Conservation (phyloP, 2,113 vertebrate species). For the Apteryx mantelli region DNA sequence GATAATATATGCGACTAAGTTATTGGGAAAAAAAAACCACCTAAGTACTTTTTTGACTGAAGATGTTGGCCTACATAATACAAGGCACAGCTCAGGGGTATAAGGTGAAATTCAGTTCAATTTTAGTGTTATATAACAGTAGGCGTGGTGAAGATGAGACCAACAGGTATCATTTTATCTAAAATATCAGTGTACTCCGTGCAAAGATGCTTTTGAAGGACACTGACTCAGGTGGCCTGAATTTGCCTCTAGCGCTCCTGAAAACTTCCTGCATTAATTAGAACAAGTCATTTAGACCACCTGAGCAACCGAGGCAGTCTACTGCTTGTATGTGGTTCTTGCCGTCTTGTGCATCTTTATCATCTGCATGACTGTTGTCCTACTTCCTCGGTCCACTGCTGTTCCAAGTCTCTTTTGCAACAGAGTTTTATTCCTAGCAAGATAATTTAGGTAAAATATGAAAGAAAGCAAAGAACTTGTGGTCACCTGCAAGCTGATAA, state of each 20-base stretch:
- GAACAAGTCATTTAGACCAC: neutral
- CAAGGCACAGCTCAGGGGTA: neutral
- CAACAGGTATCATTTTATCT: neutral
- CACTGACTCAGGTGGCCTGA: neutral
- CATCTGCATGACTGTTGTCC: neutral
- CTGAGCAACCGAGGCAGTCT: neutral
- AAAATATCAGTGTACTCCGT: neutral
- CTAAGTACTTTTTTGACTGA: neutral
- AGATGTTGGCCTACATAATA: neutral
- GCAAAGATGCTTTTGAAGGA: neutral
- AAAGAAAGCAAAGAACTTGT: neutral
- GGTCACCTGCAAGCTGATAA: neutral
- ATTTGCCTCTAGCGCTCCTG: neutral
- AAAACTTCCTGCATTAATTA: neutral
- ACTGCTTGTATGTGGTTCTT: neutral
- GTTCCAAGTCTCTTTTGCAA: neutral
- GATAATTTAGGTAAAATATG: neutral
- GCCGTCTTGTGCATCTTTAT: neutral
- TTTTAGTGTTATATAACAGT: neutral
- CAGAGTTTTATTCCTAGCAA: neutral
- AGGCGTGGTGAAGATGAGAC: neutral
- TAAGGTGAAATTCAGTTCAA: neutral
- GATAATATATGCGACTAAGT: neutral
- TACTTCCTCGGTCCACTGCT: neutral
- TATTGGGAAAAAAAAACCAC: neutral